A percentile compares a stretch with the other conserved stretches of the same genome.
Evolutionary conservation across 2,797 vertebrate genomes (phyloP).

Genomic region (Sarcophilus harrisii): DNA sequence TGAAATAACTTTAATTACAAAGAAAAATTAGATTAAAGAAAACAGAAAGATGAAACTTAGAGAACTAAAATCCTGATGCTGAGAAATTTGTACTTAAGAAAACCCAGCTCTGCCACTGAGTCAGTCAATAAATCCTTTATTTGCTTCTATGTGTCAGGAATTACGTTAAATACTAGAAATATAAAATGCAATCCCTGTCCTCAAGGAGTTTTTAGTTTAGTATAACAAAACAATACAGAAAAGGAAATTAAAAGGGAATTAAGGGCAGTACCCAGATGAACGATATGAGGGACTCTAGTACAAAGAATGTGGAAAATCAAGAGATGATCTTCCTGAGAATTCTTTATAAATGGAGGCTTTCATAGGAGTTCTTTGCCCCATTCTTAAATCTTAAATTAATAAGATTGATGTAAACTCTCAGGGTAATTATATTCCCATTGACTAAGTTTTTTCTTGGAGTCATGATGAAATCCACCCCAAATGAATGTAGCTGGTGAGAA

Average conservation of each 20-base stretch:
- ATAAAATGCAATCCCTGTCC: neutral
- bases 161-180: neutral
- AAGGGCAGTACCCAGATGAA: neutral
- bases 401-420: neutral
- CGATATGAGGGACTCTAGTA: neutral
- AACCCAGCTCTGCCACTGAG: neutral
- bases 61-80: neutral
- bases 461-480: neutral
- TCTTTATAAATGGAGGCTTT: neutral
- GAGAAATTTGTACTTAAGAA: neutral
- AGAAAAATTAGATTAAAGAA: neutral
- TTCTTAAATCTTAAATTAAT: neutral
- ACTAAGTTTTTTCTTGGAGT: neutral
- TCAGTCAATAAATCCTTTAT: neutral
- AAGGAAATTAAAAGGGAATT: neutral
- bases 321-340: neutral
- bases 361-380: neutral
- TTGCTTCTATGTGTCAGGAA: neutral
- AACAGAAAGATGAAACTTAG: neutral
- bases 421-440: neutral
- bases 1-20: neutral
- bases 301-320: neutral
- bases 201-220: neutral
- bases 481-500: neutral
- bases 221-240: neutral